Evolutionary conservation across 2,113 vertebrate genomes (phyloP), one percentile per base, ranked within the genome.

Genomic region (Gorsachius goisagi): DNA sequence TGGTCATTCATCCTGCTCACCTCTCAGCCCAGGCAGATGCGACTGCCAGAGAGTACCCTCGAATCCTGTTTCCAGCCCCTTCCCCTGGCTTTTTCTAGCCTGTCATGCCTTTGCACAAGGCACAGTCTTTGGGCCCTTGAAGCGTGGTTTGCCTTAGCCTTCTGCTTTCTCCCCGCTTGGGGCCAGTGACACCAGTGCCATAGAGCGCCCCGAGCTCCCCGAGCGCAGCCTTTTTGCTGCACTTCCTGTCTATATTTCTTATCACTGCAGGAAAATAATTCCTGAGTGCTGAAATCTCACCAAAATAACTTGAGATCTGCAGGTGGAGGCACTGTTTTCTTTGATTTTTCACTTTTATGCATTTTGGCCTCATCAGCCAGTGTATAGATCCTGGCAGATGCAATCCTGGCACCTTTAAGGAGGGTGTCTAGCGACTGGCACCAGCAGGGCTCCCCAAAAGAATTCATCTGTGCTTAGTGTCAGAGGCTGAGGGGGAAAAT

Each of bases 171-270:
- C 12, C 53, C 20, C 0, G 2, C 32, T 32, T 32, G 22, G 19
- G 62, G 22, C 0, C 0, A 16, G 47, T 78, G 74, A 35, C 20
- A 30, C 6, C 6, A 4, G 33, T 41, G 45, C 39, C 0, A 0
- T 49, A 21, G 59, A 24, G 39, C 44, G 44, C 12, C 3, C 2
- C 0, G 14, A 7, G 30, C 75, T 71, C 17, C 50, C 32, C 2
- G 0, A 27, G 63, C 44, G 23, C 35, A 32, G 53, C 39, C 32
- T 20, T 73, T 50, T 35, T 39, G 53, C 58, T 62, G 1, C 1
- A 6, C 3, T 21, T 53, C 7, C 33, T 39, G 8, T 12, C 35
- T 47, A 1, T 6, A 4, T 58, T 85, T 68, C 53, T 72, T 76
- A n/a, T 21, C 21, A 21, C 35, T 45, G 55, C 69, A 64, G 37